Evolutionary conservation across 2,888 invertebrate species (phyloP), one percentile per base, ranked within the genome.

Genomic region (Ophioninae sp.): DNA sequence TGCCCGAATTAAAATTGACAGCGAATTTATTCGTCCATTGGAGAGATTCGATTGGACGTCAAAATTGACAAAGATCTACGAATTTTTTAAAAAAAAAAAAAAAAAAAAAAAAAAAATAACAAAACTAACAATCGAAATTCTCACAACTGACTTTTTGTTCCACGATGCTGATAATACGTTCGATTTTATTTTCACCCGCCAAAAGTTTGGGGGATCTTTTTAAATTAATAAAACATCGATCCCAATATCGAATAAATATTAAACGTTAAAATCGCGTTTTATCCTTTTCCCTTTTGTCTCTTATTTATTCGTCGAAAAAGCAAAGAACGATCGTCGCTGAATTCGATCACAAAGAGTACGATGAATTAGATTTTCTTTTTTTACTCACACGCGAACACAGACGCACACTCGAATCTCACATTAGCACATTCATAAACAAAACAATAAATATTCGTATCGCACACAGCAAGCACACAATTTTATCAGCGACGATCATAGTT

Each of bases 401-500:
- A n/a, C 56, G 57, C 59, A 44, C 57, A 44, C 39, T 50, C 50
- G 7, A 64, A 59, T 50, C 56, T 62, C 59, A 44, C 69, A 74
- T 69, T 41, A 57, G 50, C 57, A 59, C 23, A 69, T 30, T 72
- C 75, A 76, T 68, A 62, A 75, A 75, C 39, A 75, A 76, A 59
- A 77, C 68, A 83, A 83, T 80, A 83, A 83, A 83, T 83, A 83
- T 83, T 83, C 80, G 75, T 83, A 73, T 69, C 65, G 73, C 83
- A 73, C 76, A 77, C 57, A n/a, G 59, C 79, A 83, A 56, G 21
- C 79, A 72, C 50, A 83, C 80, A 44, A 69, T 83, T 80, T 41
- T 69, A 77, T 62, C 80, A 77, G 62, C 83, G 83, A 77, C 76
- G 76, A 44, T 83, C 79, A 76, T 72, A 83, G 83, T 79, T 80